Percentiles rank a stretch among this genome's conserved stretches.
These are phyloP conservation scores for Callithrix jacchus DNA, from an alignment of 2,113 vertebrate species.

Conservation along the genomic window DNA sequence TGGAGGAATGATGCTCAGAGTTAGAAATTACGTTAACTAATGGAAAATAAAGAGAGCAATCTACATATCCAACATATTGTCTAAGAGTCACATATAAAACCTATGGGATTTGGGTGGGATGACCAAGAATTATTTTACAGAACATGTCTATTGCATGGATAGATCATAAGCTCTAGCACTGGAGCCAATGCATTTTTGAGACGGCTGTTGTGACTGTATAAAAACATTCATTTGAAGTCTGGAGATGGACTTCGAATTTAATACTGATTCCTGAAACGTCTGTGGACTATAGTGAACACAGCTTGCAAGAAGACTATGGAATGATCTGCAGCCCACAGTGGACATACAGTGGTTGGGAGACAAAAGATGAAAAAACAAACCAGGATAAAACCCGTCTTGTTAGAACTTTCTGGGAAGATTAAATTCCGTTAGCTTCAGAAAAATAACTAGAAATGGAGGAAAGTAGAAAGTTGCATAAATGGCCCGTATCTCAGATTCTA, in stretches of 20 bases:
- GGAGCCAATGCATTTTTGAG: background rate
- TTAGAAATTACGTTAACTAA: background rate
- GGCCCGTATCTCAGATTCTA: background rate
- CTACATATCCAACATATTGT: background rate
- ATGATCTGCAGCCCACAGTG: too few species aligned
- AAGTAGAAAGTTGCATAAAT: background rate
- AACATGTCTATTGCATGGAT: background rate
- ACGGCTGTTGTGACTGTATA: background rate
- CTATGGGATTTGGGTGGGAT: background rate
- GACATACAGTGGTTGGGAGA: background rate
- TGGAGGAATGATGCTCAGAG: background rate
- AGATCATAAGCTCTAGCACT: background rate
- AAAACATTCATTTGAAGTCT: background rate
- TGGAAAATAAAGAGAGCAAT: background rate
- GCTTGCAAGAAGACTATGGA: background rate
- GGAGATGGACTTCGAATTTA: background rate
- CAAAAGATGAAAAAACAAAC: too few species aligned
- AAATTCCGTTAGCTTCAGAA: background rate
- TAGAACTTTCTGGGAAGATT: background rate
- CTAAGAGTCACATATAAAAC: background rate
- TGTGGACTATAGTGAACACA: background rate
- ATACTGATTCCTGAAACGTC: background rate
- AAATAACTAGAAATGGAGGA: background rate
- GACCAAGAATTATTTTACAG: background rate
- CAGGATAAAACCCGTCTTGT: background rate